Conservation (phyloP, 2,888 invertebrate genomes). For the Dorcus hopei region DNA sequence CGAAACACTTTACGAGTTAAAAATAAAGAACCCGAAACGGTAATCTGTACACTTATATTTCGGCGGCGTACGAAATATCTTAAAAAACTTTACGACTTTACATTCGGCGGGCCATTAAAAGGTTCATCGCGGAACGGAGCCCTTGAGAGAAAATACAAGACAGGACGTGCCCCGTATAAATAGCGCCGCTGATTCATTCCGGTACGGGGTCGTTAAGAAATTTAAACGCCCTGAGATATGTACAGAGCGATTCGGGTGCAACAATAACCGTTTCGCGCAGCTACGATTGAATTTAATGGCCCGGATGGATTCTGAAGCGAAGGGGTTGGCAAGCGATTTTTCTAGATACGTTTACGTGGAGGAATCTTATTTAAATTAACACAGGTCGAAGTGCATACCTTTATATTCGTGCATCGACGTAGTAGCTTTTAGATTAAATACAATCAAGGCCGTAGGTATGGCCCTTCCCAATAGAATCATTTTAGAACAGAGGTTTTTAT, state of each 20-base stretch:
- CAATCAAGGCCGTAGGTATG: no score
- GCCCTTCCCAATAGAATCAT: no score
- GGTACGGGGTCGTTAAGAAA: background rate
- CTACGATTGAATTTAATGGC: conserved; percentile 1
- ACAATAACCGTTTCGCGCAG: background rate
- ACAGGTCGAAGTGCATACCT: no score
- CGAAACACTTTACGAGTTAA: background rate
- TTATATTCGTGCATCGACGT: no score
- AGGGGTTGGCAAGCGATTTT: background rate
- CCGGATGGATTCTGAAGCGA: background rate
- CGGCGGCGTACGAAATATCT: conserved; percentile 18
- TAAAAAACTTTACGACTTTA: conserved; percentile 29
- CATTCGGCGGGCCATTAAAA: conserved; percentile 36
- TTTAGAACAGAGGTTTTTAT: no score
- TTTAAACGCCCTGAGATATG: background rate
- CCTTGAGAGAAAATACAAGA: conserved; percentile 38
- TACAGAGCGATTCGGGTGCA: background rate
- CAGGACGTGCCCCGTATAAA: conserved; percentile 33
- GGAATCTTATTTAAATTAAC: no score
- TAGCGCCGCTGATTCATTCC: conserved; percentile 29
- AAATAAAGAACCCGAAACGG: conserved; percentile 5
- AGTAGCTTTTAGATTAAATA: no score
- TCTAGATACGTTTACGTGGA: no score
- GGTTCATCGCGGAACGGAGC: conserved; percentile 37
- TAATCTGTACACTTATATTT: conserved; percentile 22